Evolutionary conservation across 1,140 invertebrate species (phyloP).

Genomic region (Bombyx mori): ASM3026992v2 NC_085130.1:4115001-4115500

Average conservation of each 20-base stretch:
- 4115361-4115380: slow-evolving; percentile 41
- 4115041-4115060: no score
- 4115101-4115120: no score
- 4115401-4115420: slow-evolving; percentile 24
- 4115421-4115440: slow-evolving; percentile 28
- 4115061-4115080: no score
- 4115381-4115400: slow-evolving; percentile 20
- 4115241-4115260: background rate
- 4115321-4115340: slow-evolving; percentile 64
- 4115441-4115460: slow-evolving; percentile 44
- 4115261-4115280: background rate
- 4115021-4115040: no score
- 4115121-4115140: no score
- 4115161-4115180: no score
- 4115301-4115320: slow-evolving; percentile 46
- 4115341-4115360: slow-evolving; percentile 56
- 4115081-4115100: no score
- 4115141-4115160: no score
- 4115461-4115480: slow-evolving; percentile 33
- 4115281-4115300: slow-evolving; percentile 4
- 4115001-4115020: no score
- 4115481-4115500: slow-evolving; percentile 48
- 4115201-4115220: background rate
- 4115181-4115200: background rate
- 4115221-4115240: background rate